Conservation (phyloP, 2,113 vertebrate species). For the Plectropomus leopardus region DNA sequence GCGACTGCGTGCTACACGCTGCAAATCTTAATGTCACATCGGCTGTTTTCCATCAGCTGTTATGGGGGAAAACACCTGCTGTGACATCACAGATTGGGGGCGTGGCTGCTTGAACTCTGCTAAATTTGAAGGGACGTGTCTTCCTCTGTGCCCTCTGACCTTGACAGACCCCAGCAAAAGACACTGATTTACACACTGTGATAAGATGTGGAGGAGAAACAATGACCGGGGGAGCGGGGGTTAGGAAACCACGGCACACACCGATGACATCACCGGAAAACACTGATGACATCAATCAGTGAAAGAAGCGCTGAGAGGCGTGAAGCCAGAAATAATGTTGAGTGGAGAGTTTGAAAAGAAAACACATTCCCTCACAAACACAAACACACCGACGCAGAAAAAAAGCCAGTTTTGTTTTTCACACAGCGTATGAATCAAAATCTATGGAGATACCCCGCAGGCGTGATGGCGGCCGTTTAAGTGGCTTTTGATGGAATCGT, state of each 20-base stretch:
- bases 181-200: slow-evolving; percentile 57
- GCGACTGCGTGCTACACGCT: not conserved
- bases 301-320: slow-evolving; percentile 51
- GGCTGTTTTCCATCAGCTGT: slow-evolving; percentile 19
- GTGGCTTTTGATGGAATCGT: slow-evolving; percentile 34
- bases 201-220: slow-evolving; percentile 33
- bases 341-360: slow-evolving; percentile 10
- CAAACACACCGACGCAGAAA: slow-evolving; percentile 49
- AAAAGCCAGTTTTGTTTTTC: slow-evolving; percentile 10
- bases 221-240: slow-evolving; percentile 27
- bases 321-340: slow-evolving; percentile 38
- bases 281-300: slow-evolving; percentile 56
- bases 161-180: slow-evolving; percentile 19
- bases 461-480: not conserved
- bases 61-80: not conserved
- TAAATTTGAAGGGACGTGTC: not conserved
- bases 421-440: not conserved
- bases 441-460: not conserved
- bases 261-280: slow-evolving; percentile 60
- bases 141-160: slow-evolving; percentile 74
- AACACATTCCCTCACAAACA: slow-evolving; percentile 42
- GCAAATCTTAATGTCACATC: not conserved
- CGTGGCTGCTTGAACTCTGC: not conserved
- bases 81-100: not conserved
- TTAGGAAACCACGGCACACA: slow-evolving; percentile 71